Conservation (phyloP, 2,797 vertebrate genomes). For the Columba guinea region DNA sequence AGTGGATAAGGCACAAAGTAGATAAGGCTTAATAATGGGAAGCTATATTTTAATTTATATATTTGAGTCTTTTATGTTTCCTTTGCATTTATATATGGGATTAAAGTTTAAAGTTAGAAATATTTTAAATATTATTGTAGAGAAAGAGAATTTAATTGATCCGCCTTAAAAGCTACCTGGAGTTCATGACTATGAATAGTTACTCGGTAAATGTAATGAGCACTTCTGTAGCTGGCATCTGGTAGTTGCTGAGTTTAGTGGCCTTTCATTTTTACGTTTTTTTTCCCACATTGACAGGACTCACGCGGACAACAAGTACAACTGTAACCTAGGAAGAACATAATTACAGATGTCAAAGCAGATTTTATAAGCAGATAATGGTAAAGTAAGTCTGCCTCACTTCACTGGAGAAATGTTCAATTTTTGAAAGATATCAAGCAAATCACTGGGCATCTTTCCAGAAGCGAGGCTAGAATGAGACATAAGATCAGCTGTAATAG, state of each 20-base stretch:
- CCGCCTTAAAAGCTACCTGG: not conserved
- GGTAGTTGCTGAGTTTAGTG: not conserved
- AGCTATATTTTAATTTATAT: not conserved
- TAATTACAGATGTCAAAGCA: not conserved
- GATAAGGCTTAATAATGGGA: not conserved
- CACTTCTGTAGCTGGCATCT: not conserved
- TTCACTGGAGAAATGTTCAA: not conserved
- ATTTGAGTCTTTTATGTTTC: not conserved
- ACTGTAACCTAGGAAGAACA: not conserved
- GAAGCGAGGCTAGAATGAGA: not conserved
- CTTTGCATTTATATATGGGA: not conserved
- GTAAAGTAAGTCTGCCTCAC: not conserved
- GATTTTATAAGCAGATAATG: not conserved
- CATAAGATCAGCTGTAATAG: not conserved
- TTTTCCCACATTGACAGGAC: not conserved
- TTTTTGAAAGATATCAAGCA: not conserved
- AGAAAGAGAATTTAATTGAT: not conserved
- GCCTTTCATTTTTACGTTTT: not conserved
- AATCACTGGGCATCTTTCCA: not conserved
- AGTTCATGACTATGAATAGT: not conserved
- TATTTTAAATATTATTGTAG: not conserved
- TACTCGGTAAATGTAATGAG: not conserved
- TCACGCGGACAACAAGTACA: not conserved
- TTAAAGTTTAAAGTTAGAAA: not conserved
- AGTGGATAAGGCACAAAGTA: not conserved